Base-by-base conservation (phyloP, 2,888 invertebrate genomes). In the Ptychoptera albimana region DNA sequence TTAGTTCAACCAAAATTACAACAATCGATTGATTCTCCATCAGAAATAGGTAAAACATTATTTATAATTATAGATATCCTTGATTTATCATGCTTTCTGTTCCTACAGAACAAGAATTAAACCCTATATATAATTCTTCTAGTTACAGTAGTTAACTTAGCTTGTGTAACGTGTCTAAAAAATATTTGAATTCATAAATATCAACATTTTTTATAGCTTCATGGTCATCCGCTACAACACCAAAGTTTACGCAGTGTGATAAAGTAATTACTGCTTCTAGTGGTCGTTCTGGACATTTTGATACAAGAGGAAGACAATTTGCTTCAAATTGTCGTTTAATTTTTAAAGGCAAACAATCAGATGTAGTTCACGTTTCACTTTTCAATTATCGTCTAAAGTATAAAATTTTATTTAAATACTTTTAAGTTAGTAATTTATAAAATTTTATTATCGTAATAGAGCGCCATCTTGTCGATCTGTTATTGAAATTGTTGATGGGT, bases 361-460 rank as follows among this genome's bases (percentile, higher is more conserved):
- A 83, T 57, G 76, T 82, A 45, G 78, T 82, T 49, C 81, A 81
- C 67, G 73, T 82, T 49, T 77, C 79, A 14, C 66, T 82, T 50
- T 77, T 80, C 64, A 82, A 79, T 67, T 82, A 80, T 68, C 77
- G 77, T 64, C 71, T 82, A 65, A 79, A 77, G 61, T 32, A 32
- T 7, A 11, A 47, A 43, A 32, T 48, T n/a, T 34, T 32, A 32
- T 41, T 32, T 12, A 12, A 39, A 3, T 23, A 7, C 23, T 23
- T 37, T 45, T n/a, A 23, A 46, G 12, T 7, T 3, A n/a, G 23
- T 35, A 35, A 31, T 37, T 37, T 44, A 39, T 16, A 39, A 13
- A 39, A 43, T 35, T 36, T 43, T 64, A 80, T 80, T 60, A 2
- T 32, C 9, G 4, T 8, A 32, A 32, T 32, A 32, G 32, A 35